Evolutionary conservation across 2,888 invertebrate species (phyloP), one percentile per base, ranked within the genome.

Genomic region (Argyresthia goedartella): DNA sequence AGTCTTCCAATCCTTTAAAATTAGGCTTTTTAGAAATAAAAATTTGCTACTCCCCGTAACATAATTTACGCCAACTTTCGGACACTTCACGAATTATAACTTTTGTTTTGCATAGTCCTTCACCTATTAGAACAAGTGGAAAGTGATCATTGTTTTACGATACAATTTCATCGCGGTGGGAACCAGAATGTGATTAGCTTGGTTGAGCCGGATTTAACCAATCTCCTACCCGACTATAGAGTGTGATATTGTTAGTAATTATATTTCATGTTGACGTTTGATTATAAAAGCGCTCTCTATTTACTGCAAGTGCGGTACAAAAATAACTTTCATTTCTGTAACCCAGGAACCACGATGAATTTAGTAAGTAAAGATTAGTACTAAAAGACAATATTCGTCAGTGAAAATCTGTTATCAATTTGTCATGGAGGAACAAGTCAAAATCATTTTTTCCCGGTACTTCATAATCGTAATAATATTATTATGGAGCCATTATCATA

Each of bases 201-300:
- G n/a, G n/a, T n/a, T n/a, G 44, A 35, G 35, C 25, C 41, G 15
- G 43, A 35, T 44, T 14, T 14, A 46, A 45, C 43, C 16, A 8
- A 47, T 41, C n/a, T 14, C 52, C 79, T 80, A 80, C 68, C 71
- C 73, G 73, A 80, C 81, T 80, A 82, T 76, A 57, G 68, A 73
- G 75, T 81, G 81, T 82, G 82, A 84, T 82, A 82, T 82, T 80
- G 52, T 45, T 39, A 33, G 45, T 36, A 39, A 43, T 45, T 45
- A 52, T 50, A 43, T 52, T 51, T 47, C 52, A 48, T 52, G 52
- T 52, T 52, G 48, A 39, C 42, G 34, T 46, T 52, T 52, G 46
- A 43, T 39, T 65, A 59, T 60, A 65, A 61, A n/a, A 64, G 69
- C 69, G 84, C 82, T 84, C 84, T 82, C 84, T 84, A 61, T 62